Evolutionary conservation across 92 coral and sea anemone species (phyloP).

Genomic region (Anthopleura xanthogrammica): DNA sequence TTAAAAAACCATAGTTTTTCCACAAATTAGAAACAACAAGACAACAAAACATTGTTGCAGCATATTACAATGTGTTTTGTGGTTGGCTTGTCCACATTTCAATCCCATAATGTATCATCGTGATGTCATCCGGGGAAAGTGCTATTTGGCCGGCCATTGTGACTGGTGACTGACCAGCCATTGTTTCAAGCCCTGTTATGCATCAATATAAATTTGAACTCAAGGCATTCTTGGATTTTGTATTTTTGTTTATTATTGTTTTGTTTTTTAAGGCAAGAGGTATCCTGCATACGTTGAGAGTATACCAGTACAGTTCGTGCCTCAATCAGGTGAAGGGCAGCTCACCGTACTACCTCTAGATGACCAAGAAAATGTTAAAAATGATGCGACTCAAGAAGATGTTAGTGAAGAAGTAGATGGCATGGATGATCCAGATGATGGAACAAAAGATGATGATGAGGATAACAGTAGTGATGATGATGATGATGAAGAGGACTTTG

Average conservation of each 20-base stretch:
- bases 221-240: too few relatives aligned
- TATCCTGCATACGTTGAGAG: conserved; percentile 46
- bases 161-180: too few relatives aligned
- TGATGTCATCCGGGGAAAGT: too few relatives aligned
- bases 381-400: neutral
- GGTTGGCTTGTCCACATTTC: too few relatives aligned
- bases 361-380: conserved; percentile 1
- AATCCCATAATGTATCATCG: too few relatives aligned
- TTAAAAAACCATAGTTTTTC: too few relatives aligned
- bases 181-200: too few relatives aligned
- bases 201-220: too few relatives aligned
- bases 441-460: conserved; percentile 7
- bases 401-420: conserved; percentile 8
- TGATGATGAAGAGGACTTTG: neutral
- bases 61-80: too few relatives aligned
- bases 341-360: conserved; percentile 50
- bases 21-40: too few relatives aligned
- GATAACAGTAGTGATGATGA: neutral
- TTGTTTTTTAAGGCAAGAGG: conserved; percentile 26
- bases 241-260: neutral
- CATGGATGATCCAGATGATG: conserved; percentile 8
- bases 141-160: too few relatives aligned
- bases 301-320: conserved; percentile 44
- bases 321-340: conserved; percentile 39
- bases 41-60: too few relatives aligned